These are phyloP conservation scores for Mastomys natalensis DNA, from an alignment of 2,113 vertebrate genomes.

Conservation along the genomic window DNA sequence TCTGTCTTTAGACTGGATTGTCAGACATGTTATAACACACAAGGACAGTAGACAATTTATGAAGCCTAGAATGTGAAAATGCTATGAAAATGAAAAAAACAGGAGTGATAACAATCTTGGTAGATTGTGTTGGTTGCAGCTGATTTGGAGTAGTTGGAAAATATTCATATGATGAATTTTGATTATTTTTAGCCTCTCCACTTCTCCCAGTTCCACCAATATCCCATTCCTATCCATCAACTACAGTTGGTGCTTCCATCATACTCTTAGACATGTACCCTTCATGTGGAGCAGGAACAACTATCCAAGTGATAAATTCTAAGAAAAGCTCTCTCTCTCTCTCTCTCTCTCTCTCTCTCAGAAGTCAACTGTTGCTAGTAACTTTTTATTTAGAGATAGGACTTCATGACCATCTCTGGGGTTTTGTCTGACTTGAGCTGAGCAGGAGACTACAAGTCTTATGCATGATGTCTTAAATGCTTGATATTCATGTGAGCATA, in stretches of 20 bases:
- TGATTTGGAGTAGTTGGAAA: background rate
- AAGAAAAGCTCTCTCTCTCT: background rate
- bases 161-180: background rate
- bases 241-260: background rate
- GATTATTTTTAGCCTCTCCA: background rate
- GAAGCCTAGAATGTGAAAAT: background rate
- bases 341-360: background rate
- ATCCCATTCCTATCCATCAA: background rate
- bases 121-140: background rate
- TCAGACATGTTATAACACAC: background rate
- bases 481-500: background rate
- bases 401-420: background rate
- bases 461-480: background rate
- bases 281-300: background rate
- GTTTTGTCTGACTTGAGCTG: background rate
- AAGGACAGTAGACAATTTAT: no score
- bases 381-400: background rate
- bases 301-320: background rate
- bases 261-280: background rate
- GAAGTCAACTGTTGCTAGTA: background rate
- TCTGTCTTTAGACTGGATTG: background rate
- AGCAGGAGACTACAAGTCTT: background rate
- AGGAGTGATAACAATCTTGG: background rate
- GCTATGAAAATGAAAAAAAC: background rate
- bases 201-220: background rate